A percentile compares a stretch with the other conserved stretches of the same genome.
These are phyloP conservation scores for Parauchenoglanis punctatus DNA, from an alignment of 2,797 vertebrate species.

Conservation along the genomic window DNA sequence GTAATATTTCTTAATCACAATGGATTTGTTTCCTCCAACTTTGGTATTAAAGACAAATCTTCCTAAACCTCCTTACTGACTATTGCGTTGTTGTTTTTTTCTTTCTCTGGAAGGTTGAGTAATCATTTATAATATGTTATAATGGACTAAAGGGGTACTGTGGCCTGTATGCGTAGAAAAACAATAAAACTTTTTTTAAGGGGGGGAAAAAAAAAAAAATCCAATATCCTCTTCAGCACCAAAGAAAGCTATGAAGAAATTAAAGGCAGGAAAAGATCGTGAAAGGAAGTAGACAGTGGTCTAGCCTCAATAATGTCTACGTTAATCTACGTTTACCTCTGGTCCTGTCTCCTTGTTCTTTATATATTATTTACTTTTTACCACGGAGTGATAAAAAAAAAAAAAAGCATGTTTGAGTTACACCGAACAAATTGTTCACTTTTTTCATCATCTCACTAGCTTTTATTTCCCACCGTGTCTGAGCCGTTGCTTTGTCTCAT, in stretches of 20 bases:
- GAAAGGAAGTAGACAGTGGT: neutral
- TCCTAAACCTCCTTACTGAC: neutral
- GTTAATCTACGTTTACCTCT: neutral
- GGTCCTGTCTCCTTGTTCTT: neutral
- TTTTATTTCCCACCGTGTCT: constrained; percentile 22
- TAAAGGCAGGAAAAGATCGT: neutral
- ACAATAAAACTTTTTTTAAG: neutral
- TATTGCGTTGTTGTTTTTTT: too few relatives aligned
- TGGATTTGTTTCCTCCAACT: neutral
- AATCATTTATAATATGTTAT: neutral
- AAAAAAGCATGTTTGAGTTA: neutral
- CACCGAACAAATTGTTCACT: neutral
- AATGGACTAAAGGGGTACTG: neutral
- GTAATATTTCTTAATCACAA: neutral
- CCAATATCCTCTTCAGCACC: neutral
- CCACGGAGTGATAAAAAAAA: too few relatives aligned
- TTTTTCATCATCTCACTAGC: neutral
- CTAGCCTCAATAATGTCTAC: neutral
- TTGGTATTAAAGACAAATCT: neutral
- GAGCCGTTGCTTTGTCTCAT: neutral
- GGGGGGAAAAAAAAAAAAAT: neutral
- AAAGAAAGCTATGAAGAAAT: neutral
- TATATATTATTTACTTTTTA: neutral
- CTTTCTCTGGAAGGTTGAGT: neutral
- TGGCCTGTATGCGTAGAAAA: neutral